A percentile compares a stretch with the other conserved stretches of the same genome.
Evolutionary conservation across 2,888 invertebrate genomes (phyloP).

Genomic region (Blera fallax): DNA sequence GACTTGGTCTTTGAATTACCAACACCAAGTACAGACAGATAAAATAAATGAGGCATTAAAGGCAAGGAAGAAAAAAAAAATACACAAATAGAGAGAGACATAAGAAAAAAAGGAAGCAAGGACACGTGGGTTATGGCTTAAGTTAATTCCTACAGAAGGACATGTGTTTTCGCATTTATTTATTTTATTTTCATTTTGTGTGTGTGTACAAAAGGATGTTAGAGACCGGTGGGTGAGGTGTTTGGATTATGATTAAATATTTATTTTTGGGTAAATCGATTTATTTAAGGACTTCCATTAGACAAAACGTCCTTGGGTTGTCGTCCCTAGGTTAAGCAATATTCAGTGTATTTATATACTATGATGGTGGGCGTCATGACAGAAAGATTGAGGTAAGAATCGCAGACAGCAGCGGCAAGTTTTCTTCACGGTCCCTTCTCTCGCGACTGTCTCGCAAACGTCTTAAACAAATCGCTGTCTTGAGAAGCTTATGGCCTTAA

Average conservation of each 20-base stretch:
- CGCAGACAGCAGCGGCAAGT: no score
- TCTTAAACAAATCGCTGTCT: no score
- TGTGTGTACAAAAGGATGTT: background rate
- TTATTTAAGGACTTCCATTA: background rate
- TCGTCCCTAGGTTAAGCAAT: background rate
- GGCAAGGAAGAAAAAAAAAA: background rate
- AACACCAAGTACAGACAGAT: constrained; percentile 3
- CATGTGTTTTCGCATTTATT: background rate
- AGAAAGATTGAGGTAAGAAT: no score
- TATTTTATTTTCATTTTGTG: background rate
- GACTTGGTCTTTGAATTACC: constrained; percentile 31
- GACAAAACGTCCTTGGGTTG: background rate
- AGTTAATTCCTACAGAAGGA: background rate
- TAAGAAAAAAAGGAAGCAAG: background rate
- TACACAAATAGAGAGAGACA: background rate
- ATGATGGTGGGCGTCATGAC: no score
- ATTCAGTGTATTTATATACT: background rate
- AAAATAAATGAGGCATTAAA: constrained; percentile 32
- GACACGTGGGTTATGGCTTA: background rate
- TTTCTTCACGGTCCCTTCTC: no score
- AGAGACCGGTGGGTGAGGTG: background rate
- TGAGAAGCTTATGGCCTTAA: no score
- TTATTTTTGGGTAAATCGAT: background rate
- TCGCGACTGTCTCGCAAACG: no score
- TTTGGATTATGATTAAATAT: background rate